Evolutionary conservation across 2,797 vertebrate genomes (phyloP), one percentile per base, ranked within the genome.

Genomic region (Distichodus sexfasciatus): DNA sequence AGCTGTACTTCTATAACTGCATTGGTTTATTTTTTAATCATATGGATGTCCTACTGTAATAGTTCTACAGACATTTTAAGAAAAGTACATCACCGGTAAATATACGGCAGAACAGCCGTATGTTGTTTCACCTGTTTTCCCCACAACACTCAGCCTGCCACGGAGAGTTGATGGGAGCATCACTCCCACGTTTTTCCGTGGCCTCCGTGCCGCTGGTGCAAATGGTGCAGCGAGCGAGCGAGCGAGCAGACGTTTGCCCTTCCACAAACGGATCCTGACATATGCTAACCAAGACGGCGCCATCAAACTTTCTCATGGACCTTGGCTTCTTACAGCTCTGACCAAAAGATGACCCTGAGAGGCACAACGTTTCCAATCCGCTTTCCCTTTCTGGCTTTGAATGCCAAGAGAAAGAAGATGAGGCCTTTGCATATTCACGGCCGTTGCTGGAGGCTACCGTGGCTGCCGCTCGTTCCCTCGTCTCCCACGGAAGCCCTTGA

Each of bases 401-500:
- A 86, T 81, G 66, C 75, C 71, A 79, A 69, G 75, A 72, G 58
- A 76, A 71, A 41, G 35, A 69, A 66, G 59, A 40, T 53, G 46
- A 72, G 63, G 83, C 73, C 76, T 84, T 81, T 94, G 91, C 93
- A 94, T 94, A 94, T 94, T 93, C 89, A 91, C 76, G 71, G 87
- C 83, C 75, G 91, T 92, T 89, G 83, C 85, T 84, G 92, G 90
- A 82, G 91, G 79, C 61, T 77, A 84, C 76, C 88, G 83, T 82
- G 79, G 84, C 84, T 82, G 82, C 83, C 84, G 88, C 86, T 87
- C 87, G 83, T 81, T 82, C 84, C 86, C 86, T 87, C 89, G 87
- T 91, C 89, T 92, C 85, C 80, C 87, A 62, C 78, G 89, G n/a
- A 68, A 93, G 94, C 92, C 94, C 93, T 95, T 95, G 91, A 96